Conservation (phyloP, 2,888 invertebrate genomes). For the Plebejus argus region DNA sequence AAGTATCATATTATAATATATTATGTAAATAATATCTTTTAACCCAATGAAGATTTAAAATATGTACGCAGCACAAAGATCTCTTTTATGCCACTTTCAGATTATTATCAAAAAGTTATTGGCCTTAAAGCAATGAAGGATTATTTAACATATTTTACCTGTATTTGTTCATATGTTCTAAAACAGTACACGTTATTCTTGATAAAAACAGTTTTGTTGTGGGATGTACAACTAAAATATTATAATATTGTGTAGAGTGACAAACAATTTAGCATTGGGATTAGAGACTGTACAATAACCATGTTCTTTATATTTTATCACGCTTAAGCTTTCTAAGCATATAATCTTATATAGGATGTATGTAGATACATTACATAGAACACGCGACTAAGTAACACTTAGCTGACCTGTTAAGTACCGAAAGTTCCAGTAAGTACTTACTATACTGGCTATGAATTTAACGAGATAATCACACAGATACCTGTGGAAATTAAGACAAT, state of each 20-base stretch:
- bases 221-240: not conserved
- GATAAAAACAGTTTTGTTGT: not conserved
- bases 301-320: not conserved
- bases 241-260: not conserved
- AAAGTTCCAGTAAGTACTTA: slow-evolving; percentile 19
- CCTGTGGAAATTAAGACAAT: not conserved
- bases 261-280: not conserved
- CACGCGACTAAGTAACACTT: not conserved
- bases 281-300: not conserved
- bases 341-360: not conserved
- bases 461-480: not conserved
- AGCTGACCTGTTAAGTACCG: not conserved
- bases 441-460: not conserved
- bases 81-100: not conserved
- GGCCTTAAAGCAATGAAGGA: not conserved
- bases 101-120: not conserved
- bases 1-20: no score
- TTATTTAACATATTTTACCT: not conserved
- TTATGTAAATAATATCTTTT: not conserved
- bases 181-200: not conserved
- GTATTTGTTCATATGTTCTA: not conserved
- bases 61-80: not conserved
- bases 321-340: not conserved
- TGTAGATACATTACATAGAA: not conserved
- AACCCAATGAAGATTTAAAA: not conserved